These are phyloP conservation scores for Sclerurus mexicanus DNA, from an alignment of 2,113 vertebrate species.

Conservation along the genomic window DNA sequence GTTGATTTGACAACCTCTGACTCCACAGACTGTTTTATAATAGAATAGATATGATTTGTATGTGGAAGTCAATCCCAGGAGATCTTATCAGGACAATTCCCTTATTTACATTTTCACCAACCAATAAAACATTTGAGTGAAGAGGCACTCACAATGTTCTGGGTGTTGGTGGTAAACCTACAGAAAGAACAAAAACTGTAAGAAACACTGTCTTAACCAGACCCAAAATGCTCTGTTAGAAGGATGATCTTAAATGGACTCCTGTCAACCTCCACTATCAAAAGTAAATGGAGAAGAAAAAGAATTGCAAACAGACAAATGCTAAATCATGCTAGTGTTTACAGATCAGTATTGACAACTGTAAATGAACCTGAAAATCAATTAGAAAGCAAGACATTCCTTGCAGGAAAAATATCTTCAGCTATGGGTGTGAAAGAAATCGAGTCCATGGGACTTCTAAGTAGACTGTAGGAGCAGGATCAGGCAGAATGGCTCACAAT, in stretches of 20 bases:
- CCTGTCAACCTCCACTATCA: not conserved
- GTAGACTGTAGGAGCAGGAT: not conserved
- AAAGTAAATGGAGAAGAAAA: not conserved
- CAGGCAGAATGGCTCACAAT: not conserved
- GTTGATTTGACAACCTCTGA: not conserved
- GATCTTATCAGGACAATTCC: not conserved
- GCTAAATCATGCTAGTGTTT: not conserved
- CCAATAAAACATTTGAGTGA: not conserved
- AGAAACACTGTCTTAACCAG: not conserved
- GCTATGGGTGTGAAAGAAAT: not conserved
- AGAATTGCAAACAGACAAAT: not conserved
- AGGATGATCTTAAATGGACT: not conserved
- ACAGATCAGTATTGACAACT: not conserved
- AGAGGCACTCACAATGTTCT: not conserved
- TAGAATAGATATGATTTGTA: not conserved
- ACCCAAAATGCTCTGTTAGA: not conserved
- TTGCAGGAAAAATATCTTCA: not conserved
- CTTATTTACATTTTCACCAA: not conserved
- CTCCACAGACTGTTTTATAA: not conserved
- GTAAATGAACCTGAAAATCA: not conserved
- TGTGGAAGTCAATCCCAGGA: not conserved
- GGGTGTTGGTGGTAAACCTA: not conserved
- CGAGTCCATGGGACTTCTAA: not conserved
- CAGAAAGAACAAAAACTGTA: accelerated
- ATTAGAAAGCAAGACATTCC: not conserved